Base-by-base conservation (phyloP, 2,113 vertebrate genomes). In the Speoplatyrhinus poulsoni region DNA sequence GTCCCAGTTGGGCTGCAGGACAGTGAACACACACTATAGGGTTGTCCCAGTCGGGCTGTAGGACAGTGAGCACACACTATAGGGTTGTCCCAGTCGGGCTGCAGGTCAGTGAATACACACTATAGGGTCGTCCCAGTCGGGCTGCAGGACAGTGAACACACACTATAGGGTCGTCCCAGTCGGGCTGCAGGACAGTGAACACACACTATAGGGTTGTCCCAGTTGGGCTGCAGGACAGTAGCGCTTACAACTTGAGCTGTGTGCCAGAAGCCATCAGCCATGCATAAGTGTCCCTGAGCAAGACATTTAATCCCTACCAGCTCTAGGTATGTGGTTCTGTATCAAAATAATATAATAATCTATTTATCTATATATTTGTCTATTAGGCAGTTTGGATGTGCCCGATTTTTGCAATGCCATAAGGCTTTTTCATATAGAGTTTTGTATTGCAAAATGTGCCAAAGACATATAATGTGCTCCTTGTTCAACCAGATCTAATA, bases 181-280 rank as follows among this genome's bases (percentile, higher is more conserved):
- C 2, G 11, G 62, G 77, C 26, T 26, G 62, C 83, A 55, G 26
- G 4, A 72, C 73, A n/a, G 73, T 64, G 26, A 26, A 3, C 26
- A 8, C 36, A 41, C 36, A 56, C 58, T 71, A 3, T 26, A 26
- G 52, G 76, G 33, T 50, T 10, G 9, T 7, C 1, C 63, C 62
- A 56, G 70, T 33, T 4, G 11, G 65, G 74, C n/a, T n/a, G 62
- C 84, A 55, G 26, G 4, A 70, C 70, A n/a, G 72, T 64, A 52
- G 13, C 19, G 10, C 5, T 41, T 17, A 71, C 67, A 48, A 15
- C 56, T 6, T 15, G 12, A 33, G 52, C 63, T 68, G 53, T 56
- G 15, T 32, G 36, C 58, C 61, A 66, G 56, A 71, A 73, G 68
- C 49, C 33, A 54, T n/a, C 56, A 60, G 61, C 46, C 32, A 19